Percentiles rank a stretch among this genome's conserved stretches.
Conservation (phyloP, 2,797 vertebrate species). For the Tokudaia muenninki region DNA sequence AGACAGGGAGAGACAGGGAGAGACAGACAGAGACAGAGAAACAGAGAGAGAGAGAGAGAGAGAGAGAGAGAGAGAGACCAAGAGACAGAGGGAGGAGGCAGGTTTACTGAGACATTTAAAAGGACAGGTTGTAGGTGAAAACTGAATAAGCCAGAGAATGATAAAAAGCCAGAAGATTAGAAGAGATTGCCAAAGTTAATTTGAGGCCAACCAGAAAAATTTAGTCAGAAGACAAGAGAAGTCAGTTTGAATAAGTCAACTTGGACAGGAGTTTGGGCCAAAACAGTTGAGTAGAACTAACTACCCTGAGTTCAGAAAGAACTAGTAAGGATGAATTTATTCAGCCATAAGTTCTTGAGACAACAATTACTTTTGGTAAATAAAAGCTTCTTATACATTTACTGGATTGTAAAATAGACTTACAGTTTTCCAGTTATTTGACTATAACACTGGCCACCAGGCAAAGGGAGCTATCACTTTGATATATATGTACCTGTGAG, state of each 20-base stretch:
- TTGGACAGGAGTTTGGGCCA: not conserved
- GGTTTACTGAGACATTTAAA: not conserved
- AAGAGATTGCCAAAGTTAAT: not conserved
- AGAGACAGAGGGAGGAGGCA: not conserved
- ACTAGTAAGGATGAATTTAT: not conserved
- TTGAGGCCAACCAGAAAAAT: not conserved
- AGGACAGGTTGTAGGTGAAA: not conserved
- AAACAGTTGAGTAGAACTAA: not conserved
- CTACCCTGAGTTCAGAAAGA: not conserved
- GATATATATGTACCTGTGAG: not conserved
- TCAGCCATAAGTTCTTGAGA: not conserved
- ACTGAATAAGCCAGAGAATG: not conserved
- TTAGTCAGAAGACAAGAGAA: not conserved
- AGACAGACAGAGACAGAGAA: too few species aligned
- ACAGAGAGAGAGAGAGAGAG: not conserved
- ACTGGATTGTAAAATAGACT: not conserved
- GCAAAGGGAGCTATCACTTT: too few species aligned
- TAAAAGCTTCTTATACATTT: not conserved
- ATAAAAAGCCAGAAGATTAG: not conserved
- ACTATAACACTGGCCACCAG: not conserved
- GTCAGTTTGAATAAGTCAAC: not conserved
- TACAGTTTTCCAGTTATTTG: not conserved
- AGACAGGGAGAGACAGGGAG: too few species aligned
- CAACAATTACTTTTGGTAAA: not conserved
- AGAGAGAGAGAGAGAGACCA: too few species aligned